A percentile compares a stretch with the other conserved stretches of the same genome.
These are phyloP conservation scores for Mermis nigrescens DNA, from an alignment of 2,888 invertebrate species.

Conservation along the genomic window DNA sequence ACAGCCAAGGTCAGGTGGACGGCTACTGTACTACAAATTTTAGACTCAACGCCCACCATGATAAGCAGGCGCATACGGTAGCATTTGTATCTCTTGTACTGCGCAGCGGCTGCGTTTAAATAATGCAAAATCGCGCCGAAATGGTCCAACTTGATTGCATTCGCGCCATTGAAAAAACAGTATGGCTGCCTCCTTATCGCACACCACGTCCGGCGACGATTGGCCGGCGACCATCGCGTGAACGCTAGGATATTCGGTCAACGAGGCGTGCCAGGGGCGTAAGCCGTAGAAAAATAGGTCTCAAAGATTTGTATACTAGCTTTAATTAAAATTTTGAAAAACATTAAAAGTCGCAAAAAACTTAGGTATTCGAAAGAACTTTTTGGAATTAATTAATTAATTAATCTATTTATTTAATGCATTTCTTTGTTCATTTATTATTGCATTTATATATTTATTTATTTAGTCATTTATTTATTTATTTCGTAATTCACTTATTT, in stretches of 20 bases:
- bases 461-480: too few relatives aligned
- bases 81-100: conserved; percentile 22
- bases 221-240: not conserved
- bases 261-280: conserved; percentile 52
- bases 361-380: too few relatives aligned
- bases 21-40: too few relatives aligned
- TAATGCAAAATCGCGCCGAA: conserved; percentile 17
- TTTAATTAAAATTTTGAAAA: too few relatives aligned
- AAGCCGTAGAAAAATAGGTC: conserved; percentile 74
- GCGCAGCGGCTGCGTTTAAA: conserved; percentile 21
- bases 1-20: too few relatives aligned
- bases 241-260: not conserved
- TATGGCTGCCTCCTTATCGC: conserved; percentile 12
- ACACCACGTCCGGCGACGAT: not conserved
- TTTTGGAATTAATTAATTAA: too few relatives aligned
- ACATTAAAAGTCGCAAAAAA: too few relatives aligned
- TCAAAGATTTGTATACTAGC: too few relatives aligned
- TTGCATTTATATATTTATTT: too few relatives aligned
- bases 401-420: too few relatives aligned
- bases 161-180: conserved; percentile 9
- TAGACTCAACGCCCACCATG: conserved; percentile 13
- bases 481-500: too few relatives aligned
- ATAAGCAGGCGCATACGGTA: conserved; percentile 9
- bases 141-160: not conserved
- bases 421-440: too few relatives aligned